Conservation (phyloP, 2,797 vertebrate species). For the Sciaenops ocellatus region DNA sequence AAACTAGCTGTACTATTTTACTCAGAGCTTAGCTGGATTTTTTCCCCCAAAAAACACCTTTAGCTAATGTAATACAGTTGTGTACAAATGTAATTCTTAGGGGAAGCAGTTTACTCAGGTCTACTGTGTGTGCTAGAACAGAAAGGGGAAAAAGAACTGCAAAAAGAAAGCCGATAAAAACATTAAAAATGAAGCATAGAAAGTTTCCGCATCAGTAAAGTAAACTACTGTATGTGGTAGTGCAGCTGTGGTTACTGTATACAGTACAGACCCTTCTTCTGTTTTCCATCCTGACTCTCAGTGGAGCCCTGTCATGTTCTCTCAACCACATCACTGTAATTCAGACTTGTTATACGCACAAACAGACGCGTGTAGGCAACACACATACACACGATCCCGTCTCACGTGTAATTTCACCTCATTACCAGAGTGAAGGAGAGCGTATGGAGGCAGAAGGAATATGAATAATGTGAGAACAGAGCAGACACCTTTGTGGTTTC, state of each 20-base stretch:
- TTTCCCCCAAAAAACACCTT: neutral
- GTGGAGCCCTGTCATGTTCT: slow-evolving; percentile 53
- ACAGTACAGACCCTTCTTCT: slow-evolving; percentile 53
- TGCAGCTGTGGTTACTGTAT: slow-evolving; percentile 56
- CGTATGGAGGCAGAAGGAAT: slow-evolving; percentile 32
- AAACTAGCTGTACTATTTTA: neutral
- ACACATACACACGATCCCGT: neutral
- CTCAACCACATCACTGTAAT: slow-evolving; percentile 55
- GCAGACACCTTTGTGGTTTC: slow-evolving; percentile 69
- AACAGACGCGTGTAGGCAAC: slow-evolving; percentile 32
- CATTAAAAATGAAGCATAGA: slow-evolving; percentile 42
- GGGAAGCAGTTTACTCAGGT: slow-evolving; percentile 4
- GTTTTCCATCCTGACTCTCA: slow-evolving; percentile 64
- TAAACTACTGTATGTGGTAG: slow-evolving; percentile 39
- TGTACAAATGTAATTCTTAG: neutral
- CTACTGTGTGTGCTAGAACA: neutral
- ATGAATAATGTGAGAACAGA: slow-evolving; percentile 67
- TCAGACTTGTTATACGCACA: slow-evolving; percentile 48
- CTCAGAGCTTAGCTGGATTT: neutral
- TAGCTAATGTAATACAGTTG: neutral
- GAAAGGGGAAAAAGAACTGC: neutral
- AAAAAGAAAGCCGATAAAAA: slow-evolving; percentile 8
- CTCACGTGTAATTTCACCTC: slow-evolving; percentile 34
- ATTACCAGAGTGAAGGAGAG: slow-evolving; percentile 52
- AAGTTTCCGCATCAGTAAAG: slow-evolving; percentile 53